phyloP scores from a whole-genome alignment of 2,113 vertebrate genomes.

The Mobula birostris region DNA sequence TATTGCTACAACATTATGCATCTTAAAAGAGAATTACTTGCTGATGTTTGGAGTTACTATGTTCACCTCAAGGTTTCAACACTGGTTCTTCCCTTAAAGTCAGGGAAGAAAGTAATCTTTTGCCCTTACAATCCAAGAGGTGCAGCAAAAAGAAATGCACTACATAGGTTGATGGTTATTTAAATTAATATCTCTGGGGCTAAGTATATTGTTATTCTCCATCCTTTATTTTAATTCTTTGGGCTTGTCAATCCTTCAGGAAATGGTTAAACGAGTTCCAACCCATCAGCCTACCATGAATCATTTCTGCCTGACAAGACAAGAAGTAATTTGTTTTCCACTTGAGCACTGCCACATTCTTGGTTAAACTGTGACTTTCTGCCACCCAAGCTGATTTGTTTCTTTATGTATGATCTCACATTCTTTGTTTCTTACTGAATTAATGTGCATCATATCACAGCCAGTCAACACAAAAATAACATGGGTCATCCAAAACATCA shows the following conservation, averaged over 20 bases:
- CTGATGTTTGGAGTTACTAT: not conserved
- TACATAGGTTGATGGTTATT: not conserved
- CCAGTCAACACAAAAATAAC: not conserved
- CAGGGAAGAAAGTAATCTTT: not conserved
- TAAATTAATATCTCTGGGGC: not conserved
- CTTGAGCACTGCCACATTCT: not conserved
- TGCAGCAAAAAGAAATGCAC: not conserved
- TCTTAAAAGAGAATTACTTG: not conserved
- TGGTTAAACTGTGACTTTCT: not conserved
- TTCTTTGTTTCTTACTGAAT: not conserved
- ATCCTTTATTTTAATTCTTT: not conserved
- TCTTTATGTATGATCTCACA: slow-evolving; percentile 18
- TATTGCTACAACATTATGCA: not conserved
- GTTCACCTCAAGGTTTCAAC: not conserved
- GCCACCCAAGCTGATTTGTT: slow-evolving; percentile 28
- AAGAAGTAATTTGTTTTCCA: not conserved
- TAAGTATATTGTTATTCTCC: not conserved
- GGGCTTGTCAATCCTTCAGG: not conserved
- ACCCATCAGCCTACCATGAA: not conserved
- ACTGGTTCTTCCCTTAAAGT: too few species aligned
- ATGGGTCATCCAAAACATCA: not conserved
- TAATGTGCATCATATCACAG: not conserved
- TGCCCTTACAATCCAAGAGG: not conserved
- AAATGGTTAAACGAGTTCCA: not conserved
- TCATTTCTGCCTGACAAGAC: slow-evolving; percentile 3